phyloP scores from a whole-genome alignment of 2,797 vertebrate genomes.

The Coregonus suidteri region DNA sequence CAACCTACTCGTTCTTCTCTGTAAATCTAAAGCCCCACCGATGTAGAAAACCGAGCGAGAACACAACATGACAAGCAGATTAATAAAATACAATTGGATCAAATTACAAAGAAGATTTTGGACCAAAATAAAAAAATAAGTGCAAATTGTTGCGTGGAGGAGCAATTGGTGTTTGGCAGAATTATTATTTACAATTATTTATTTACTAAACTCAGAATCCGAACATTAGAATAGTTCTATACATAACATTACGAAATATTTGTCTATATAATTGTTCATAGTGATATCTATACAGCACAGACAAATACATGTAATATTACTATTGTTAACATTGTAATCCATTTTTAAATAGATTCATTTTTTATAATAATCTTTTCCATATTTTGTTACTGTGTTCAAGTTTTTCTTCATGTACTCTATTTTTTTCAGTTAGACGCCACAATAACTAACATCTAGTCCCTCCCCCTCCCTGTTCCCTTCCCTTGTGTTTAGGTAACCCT shows the following conservation, averaged over 20 bases:
- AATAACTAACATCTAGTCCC: conserved; percentile 57
- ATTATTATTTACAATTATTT: conserved; percentile 21
- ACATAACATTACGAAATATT: conserved; percentile 58
- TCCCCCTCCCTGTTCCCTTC: background rate
- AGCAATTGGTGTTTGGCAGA: conserved; percentile 31
- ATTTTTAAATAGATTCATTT: conserved; percentile 8
- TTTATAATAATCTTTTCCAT: conserved; percentile 28
- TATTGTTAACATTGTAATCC: conserved; percentile 32
- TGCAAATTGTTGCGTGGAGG: conserved; percentile 13
- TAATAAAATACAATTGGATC: background rate
- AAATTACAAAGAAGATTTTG: conserved; percentile 4
- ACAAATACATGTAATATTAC: conserved; percentile 67
- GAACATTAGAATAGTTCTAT: conserved; percentile 42
- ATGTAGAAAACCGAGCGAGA: background rate
- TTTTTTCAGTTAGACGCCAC: conserved; percentile 46
- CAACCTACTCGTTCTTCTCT: background rate
- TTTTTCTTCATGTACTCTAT: background rate
- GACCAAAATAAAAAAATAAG: background rate
- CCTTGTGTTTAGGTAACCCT: background rate
- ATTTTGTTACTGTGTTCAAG: conserved; percentile 58
- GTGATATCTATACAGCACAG: conserved; percentile 73
- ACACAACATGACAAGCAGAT: conserved; percentile 23
- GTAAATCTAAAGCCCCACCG: background rate
- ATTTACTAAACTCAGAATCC: conserved; percentile 36
- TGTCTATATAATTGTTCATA: conserved; percentile 66